These are phyloP conservation scores for Xiphophorus couchianus DNA, from an alignment of 2,113 vertebrate species.

Conservation along the genomic window DNA sequence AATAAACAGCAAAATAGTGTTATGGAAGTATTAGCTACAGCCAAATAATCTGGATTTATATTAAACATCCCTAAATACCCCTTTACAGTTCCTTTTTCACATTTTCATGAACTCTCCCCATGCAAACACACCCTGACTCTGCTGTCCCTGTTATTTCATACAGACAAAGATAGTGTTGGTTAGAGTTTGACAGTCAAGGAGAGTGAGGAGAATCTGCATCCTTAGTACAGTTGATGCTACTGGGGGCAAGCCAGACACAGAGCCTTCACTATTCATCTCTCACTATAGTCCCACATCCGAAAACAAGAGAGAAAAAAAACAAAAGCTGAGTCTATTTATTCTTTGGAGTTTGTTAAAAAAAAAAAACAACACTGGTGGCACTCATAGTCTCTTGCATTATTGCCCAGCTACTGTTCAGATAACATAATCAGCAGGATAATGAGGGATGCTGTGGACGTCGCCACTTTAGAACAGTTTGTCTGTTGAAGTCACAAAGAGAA, in stretches of 20 bases:
- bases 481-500: constrained; percentile 43
- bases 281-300: neutral
- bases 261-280: constrained; percentile 8
- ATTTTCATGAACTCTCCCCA: neutral
- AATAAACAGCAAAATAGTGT: neutral
- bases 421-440: constrained; percentile 12
- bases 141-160: constrained; percentile 2
- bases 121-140: neutral
- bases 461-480: constrained; percentile 27
- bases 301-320: constrained; percentile 12
- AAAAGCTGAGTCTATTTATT: constrained; percentile 28
- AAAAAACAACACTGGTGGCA: constrained; percentile 2
- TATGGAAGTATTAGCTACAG: neutral
- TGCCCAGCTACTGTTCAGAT: constrained; percentile 17
- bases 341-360: neutral
- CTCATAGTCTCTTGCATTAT: constrained; percentile 7
- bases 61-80: neutral
- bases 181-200: constrained; percentile 19
- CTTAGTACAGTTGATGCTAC: constrained; percentile 8
- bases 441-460: constrained; percentile 23
- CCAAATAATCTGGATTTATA: neutral
- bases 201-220: constrained; percentile 22
- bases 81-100: neutral
- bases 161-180: constrained; percentile 2
- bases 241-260: neutral